A percentile compares a stretch with the other conserved stretches of the same genome.
Conservation (phyloP, 2,888 invertebrate genomes). For the Napeogenes sylphis region DNA sequence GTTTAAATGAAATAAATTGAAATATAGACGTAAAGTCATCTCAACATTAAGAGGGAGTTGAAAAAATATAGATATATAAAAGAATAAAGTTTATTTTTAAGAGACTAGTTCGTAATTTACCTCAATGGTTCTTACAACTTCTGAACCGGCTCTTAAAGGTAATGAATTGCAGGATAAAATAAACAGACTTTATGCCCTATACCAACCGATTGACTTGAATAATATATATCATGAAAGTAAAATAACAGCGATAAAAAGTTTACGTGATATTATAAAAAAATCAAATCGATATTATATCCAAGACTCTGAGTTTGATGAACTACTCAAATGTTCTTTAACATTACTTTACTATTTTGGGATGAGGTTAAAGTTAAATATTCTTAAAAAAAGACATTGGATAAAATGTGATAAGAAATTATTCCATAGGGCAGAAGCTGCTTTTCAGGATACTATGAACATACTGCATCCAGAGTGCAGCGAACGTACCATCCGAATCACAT, state of each 20-base stretch:
- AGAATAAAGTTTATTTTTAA: too few relatives aligned
- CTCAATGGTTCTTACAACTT: not conserved
- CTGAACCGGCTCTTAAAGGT: conserved; percentile 8
- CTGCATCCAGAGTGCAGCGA: conserved; percentile 53
- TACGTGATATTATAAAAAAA: conserved; percentile 41
- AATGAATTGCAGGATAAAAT: conserved; percentile 42
- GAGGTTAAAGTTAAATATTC: conserved; percentile 46
- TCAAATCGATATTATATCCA: conserved; percentile 37
- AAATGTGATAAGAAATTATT: conserved; percentile 47
- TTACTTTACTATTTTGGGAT: conserved; percentile 57
- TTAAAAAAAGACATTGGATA: conserved; percentile 39
- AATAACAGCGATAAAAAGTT: conserved; percentile 41
- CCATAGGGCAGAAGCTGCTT: conserved; percentile 45
- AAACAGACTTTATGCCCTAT: conserved; percentile 38
- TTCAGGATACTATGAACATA: conserved; percentile 48
- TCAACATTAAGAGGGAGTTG: too few relatives aligned
- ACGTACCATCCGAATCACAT: conserved; percentile 45
- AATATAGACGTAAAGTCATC: too few relatives aligned
- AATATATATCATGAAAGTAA: conserved; percentile 39
- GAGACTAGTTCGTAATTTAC: too few relatives aligned
- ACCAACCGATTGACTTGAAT: conserved; percentile 48
- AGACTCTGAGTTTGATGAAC: conserved; percentile 43
- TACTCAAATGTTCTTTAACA: conserved; percentile 49
- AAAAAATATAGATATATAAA: too few relatives aligned
- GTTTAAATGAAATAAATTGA: too few relatives aligned